Conservation (phyloP, 2,113 vertebrate genomes). For the Pelusios castaneus region DNA sequence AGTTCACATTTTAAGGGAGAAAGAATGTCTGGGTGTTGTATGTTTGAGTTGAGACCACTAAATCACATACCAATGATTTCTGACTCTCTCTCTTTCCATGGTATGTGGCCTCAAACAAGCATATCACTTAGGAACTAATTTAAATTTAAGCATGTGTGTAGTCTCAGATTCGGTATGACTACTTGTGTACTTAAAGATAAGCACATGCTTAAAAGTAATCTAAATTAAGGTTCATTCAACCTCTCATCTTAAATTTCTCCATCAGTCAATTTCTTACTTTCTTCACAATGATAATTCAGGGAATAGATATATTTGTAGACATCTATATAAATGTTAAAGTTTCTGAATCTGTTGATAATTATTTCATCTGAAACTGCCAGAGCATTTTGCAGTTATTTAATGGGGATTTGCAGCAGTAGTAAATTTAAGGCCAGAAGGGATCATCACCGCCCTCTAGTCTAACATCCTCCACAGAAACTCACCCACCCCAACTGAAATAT, state of each 20-base stretch:
- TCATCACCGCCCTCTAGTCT: too few species aligned
- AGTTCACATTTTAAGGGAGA: neutral
- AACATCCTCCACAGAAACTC: too few species aligned
- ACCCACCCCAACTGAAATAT: too few species aligned
- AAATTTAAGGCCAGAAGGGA: too few species aligned
- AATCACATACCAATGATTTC: neutral
- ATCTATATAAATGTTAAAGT: neutral
- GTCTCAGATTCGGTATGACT: neutral
- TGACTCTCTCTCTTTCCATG: too few species aligned
- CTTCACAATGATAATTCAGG: neutral
- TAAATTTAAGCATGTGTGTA: neutral
- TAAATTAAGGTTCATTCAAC: neutral
- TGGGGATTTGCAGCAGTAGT: neutral
- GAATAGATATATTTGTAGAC: neutral
- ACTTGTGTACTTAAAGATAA: neutral
- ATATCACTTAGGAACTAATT: neutral
- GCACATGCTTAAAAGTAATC: neutral
- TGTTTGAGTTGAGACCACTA: neutral
- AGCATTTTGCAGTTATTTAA: neutral
- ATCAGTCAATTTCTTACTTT: neutral
- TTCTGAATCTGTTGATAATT: neutral
- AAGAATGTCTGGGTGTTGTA: accelerated
- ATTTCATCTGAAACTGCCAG: neutral
- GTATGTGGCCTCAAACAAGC: neutral
- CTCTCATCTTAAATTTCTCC: neutral